Evolutionary conservation across 2,113 vertebrate genomes (phyloP).

Genomic region (Anser brachyrhynchus): DNA sequence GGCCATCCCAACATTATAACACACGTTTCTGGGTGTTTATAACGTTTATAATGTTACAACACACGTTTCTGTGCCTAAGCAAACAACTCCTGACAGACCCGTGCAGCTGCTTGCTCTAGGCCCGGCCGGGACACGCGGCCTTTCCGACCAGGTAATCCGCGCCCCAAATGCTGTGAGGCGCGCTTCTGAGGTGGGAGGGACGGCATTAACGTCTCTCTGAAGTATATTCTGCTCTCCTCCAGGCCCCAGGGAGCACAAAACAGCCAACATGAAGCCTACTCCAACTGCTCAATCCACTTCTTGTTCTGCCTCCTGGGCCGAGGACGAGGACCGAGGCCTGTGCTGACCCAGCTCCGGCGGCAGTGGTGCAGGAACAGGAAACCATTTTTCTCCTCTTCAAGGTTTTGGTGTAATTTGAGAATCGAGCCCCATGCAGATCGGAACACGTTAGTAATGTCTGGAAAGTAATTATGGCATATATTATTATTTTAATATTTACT

Average conservation of each 20-base stretch:
- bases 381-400: slow-evolving; percentile 1
- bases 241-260: not conserved
- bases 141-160: too few relatives aligned
- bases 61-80: not conserved
- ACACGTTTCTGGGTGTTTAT: too few relatives aligned
- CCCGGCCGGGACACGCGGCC: not conserved
- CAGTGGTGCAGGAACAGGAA: slow-evolving; percentile 12
- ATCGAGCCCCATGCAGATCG: slow-evolving; percentile 33
- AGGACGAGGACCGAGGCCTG: not conserved
- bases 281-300: not conserved
- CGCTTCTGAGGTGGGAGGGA: not conserved
- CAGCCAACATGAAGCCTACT: not conserved
- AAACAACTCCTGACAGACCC: not conserved
- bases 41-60: too few relatives aligned
- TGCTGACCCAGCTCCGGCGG: not conserved
- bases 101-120: not conserved
- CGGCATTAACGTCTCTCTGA: not conserved
- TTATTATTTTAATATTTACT: slow-evolving; percentile 64
- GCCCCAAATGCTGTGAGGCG: not conserved
- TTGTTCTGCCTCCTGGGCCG: not conserved
- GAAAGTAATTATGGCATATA: slow-evolving; percentile 50
- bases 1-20: not conserved
- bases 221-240: not conserved
- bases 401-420: slow-evolving; percentile 32
- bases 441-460: slow-evolving; percentile 53